Percentiles rank a stretch among this genome's conserved stretches.
Conservation (phyloP, 2,113 vertebrate genomes). For the Hippocampus barbouri region DNA sequence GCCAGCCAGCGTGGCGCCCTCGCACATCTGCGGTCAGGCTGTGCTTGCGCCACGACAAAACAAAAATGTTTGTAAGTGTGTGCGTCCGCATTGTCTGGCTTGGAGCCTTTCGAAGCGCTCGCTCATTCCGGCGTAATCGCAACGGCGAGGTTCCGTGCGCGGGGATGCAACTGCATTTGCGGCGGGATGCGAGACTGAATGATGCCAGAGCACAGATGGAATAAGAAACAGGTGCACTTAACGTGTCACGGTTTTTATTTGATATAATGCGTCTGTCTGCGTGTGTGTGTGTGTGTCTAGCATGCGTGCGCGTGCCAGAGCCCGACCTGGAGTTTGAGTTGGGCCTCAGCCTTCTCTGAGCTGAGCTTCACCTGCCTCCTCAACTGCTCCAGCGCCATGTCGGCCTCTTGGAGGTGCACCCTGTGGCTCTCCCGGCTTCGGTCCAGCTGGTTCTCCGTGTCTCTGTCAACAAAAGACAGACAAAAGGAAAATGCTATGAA, state of each 20-base stretch:
- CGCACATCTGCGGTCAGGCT: slow-evolving; percentile 56
- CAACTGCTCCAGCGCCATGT: slow-evolving; percentile 87
- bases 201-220: background rate
- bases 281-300: slow-evolving; percentile 8
- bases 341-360: slow-evolving; percentile 85
- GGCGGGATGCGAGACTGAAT: background rate
- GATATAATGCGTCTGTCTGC: background rate
- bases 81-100: slow-evolving; percentile 32
- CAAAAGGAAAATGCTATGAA: background rate
- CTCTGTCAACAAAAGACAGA: slow-evolving; percentile 73
- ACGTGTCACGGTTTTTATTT: background rate
- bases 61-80: background rate
- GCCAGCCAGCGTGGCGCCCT: slow-evolving; percentile 30
- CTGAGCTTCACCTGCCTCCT: slow-evolving; percentile 91
- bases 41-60: slow-evolving; percentile 23
- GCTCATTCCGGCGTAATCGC: background rate
- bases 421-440: slow-evolving; percentile 81
- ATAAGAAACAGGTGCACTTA: slow-evolving; percentile 12
- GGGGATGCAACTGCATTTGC: background rate
- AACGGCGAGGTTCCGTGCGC: slow-evolving; percentile 4
- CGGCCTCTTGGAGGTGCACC: slow-evolving; percentile 86
- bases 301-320: background rate
- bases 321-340: slow-evolving; percentile 90
- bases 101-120: slow-evolving; percentile 22
- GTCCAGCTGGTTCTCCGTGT: slow-evolving; percentile 83